phyloP scores from a whole-genome alignment of 2,113 vertebrate genomes.

The Callipepla squamata region DNA sequence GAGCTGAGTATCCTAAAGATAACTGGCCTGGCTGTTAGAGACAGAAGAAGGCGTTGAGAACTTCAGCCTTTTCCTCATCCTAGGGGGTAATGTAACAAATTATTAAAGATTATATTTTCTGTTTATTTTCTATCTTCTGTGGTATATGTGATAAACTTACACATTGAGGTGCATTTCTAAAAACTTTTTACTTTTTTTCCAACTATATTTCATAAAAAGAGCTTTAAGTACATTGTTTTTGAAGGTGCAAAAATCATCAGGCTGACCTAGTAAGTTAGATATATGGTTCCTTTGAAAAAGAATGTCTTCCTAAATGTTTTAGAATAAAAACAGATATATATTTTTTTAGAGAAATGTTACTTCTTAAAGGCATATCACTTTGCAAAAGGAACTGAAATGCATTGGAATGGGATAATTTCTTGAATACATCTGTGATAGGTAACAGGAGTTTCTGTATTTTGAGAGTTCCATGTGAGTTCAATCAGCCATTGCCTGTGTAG shows the following conservation, averaged over 20 bases:
- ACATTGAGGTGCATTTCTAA: not conserved
- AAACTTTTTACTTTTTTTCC: not conserved
- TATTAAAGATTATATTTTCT: not conserved
- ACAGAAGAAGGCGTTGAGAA: too few relatives aligned
- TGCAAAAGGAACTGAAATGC: not conserved
- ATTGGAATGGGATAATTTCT: not conserved
- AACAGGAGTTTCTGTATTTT: not conserved
- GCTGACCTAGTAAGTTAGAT: not conserved
- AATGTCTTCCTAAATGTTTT: not conserved
- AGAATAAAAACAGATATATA: not conserved
- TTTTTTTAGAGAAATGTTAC: not conserved
- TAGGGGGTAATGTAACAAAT: not conserved
- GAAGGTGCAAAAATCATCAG: not conserved
- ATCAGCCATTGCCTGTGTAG: accelerated
- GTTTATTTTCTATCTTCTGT: not conserved
- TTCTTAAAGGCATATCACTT: not conserved
- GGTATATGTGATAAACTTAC: not conserved
- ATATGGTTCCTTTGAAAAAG: not conserved
- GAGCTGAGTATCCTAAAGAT: too few relatives aligned
- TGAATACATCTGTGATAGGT: not conserved
- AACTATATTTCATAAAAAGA: not conserved
- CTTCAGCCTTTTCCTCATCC: too few relatives aligned
- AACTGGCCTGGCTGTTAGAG: too few relatives aligned
- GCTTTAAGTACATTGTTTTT: not conserved
- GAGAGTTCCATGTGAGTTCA: not conserved